Conservation (phyloP, 37 sponge, comb jelly and placozoan species). For the Beroe ovata region DNA sequence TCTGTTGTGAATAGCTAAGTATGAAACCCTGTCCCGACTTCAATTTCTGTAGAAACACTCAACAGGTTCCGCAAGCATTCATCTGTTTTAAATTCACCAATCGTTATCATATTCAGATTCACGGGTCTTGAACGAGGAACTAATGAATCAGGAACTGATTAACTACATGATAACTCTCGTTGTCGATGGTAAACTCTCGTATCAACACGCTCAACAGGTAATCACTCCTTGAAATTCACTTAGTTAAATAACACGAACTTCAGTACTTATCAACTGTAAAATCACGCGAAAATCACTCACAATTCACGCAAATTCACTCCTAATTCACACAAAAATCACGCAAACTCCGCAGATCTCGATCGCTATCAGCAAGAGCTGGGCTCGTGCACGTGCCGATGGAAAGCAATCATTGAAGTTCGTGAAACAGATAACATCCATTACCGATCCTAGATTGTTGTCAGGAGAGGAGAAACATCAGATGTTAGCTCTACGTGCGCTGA, state of each 20-base stretch:
- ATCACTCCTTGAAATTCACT: no score
- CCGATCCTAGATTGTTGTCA: not conserved
- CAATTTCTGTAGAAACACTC: no score
- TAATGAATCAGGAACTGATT: slow-evolving; percentile 20
- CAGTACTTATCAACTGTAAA: no score
- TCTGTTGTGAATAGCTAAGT: no score
- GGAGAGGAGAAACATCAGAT: slow-evolving; percentile 64
- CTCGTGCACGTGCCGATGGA: not conserved
- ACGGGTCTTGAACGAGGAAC: slow-evolving; percentile 32
- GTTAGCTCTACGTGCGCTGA: slow-evolving; percentile 37
- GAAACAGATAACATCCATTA: not conserved
- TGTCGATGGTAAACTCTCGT: not conserved
- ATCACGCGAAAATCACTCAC: no score
- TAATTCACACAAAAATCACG: no score
- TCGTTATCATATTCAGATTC: slow-evolving; percentile 2
- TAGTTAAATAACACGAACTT: no score
- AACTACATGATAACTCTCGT: slow-evolving; percentile 49
- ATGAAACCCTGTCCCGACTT: no score
- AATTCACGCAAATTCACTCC: no score
- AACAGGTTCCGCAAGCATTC: no score
- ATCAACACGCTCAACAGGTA: slow-evolving; percentile 38
- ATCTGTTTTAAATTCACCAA: no score
- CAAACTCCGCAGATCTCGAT: slow-evolving; percentile 24
- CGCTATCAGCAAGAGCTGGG: slow-evolving; percentile 37
- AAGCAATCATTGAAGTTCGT: slow-evolving; percentile 24